phyloP scores from a whole-genome alignment of 1,140 invertebrate species.

The Aphidius gifuensis region DNA sequence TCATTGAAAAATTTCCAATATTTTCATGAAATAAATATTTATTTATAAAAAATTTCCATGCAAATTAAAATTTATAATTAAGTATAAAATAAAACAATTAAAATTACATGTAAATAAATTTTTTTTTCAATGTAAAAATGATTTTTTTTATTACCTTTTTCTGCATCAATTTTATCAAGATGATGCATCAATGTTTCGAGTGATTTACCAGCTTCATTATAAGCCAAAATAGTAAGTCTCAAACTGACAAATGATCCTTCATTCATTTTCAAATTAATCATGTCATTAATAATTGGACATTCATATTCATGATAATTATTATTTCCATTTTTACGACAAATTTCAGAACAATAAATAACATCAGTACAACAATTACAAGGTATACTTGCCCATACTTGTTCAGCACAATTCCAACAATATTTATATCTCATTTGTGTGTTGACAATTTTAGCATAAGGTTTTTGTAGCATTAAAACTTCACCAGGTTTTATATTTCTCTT shows the following conservation, averaged over 20 bases:
- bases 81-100: neutral
- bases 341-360: constrained; percentile 66
- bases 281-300: constrained; percentile 60
- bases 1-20: no score
- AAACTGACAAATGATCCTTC: constrained; percentile 67
- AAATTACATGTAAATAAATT: neutral
- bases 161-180: constrained; percentile 47
- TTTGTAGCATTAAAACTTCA: constrained; percentile 72
- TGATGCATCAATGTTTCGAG: constrained; percentile 51
- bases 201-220: constrained; percentile 49
- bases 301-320: constrained; percentile 68
- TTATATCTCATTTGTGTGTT: constrained; percentile 59
- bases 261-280: constrained; percentile 59
- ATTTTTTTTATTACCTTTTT: constrained; percentile 32
- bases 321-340: constrained; percentile 63
- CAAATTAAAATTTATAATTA: neutral
- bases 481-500: constrained; percentile 64
- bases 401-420: constrained; percentile 73
- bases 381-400: constrained; percentile 58
- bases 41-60: constrained; percentile 2
- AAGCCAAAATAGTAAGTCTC: constrained; percentile 60
- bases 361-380: constrained; percentile 64
- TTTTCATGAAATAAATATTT: no score
- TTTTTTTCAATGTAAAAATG: no score
- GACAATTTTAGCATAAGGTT: constrained; percentile 68